Evolutionary conservation across 2,797 vertebrate species (phyloP), one percentile per base, ranked within the genome.

Genomic region (Enteromius paludinosus): DNA sequence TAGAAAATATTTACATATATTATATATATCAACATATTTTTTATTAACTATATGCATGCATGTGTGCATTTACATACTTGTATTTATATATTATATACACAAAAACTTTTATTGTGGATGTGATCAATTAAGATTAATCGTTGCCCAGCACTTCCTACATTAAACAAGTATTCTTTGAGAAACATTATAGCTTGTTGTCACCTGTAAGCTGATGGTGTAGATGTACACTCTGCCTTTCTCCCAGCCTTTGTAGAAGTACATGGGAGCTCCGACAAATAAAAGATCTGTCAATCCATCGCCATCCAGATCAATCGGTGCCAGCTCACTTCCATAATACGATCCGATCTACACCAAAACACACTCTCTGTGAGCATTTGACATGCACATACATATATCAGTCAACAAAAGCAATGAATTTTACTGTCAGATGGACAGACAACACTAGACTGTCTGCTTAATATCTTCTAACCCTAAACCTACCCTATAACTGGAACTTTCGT

Each of bases 311-410:
- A 97, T 91, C 0, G 97, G 95, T 3, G 89, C 89, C 87, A 99
- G 90, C 90, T 96, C 97, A 0, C 98, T 96, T 87, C 97, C 97
- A 0, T 94, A 99, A 90, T 99, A 99, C 4, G 98, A 98, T 1
- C 98, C 97, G 0, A 99, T 98, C 98, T 99, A 91, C 0, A 28
- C 6, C 12, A 11, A 25, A 62, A 64, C 25, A 70, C 6, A 43
- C 4, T 38, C 4, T 38, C 38, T 41, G 25, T 30, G 5, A 38
- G 49, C 30, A 56, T 56, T 17, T 74, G 20, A 74, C 14, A 10
- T 38, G 0, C 45, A n/a, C 1, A 49, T 12, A 12, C 30, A 30
- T 30, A 41, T 41, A 41, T 41, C 45, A 47, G 45, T 47, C 45
- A 47, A 47, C 15, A 4, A 47, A 15, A 47, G 17, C 49, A 8